phyloP scores from a whole-genome alignment of 2,113 vertebrate genomes.

The Notarius quadriscutis region DNA sequence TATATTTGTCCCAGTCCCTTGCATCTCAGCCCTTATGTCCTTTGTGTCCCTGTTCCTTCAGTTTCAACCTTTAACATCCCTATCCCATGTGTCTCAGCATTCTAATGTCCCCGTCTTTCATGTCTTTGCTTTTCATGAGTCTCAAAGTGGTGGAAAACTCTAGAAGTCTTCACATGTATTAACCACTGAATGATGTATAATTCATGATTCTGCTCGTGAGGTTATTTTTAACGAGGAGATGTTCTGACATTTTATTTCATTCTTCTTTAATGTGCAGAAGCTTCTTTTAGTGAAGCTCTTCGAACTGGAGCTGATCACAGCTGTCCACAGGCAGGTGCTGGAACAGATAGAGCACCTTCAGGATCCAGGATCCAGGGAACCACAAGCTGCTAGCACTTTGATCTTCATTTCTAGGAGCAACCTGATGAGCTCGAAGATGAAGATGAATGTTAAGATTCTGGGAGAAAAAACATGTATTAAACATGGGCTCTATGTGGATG shows the following conservation, averaged over 20 bases:
- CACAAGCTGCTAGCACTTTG: constrained; percentile 35
- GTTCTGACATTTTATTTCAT: constrained; percentile 6
- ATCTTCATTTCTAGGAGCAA: constrained; percentile 30
- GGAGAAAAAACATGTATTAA: not conserved
- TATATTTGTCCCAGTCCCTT: not conserved
- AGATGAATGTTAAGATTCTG: not conserved
- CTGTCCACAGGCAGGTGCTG: not conserved
- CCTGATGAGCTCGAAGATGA: not conserved
- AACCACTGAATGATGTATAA: constrained; percentile 62
- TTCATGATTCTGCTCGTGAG: constrained; percentile 54
- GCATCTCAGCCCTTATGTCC: not conserved
- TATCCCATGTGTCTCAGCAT: not conserved
- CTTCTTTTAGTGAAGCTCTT: not conserved
- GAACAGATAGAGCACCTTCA: not conserved
- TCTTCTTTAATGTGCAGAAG: not conserved
- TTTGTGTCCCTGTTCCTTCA: not conserved
- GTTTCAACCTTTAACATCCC: no score
- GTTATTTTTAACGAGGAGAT: constrained; percentile 33
- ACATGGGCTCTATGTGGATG: not conserved
- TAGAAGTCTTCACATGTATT: constrained; percentile 58
- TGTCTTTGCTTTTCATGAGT: not conserved
- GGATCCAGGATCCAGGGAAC: not conserved
- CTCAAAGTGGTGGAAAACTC: constrained; percentile 57
- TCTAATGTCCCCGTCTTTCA: not conserved
- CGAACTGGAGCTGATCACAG: not conserved